Evolutionary conservation across 2,888 invertebrate genomes (phyloP), one percentile per base, ranked within the genome.

Genomic region (Mantis religiosa): DNA sequence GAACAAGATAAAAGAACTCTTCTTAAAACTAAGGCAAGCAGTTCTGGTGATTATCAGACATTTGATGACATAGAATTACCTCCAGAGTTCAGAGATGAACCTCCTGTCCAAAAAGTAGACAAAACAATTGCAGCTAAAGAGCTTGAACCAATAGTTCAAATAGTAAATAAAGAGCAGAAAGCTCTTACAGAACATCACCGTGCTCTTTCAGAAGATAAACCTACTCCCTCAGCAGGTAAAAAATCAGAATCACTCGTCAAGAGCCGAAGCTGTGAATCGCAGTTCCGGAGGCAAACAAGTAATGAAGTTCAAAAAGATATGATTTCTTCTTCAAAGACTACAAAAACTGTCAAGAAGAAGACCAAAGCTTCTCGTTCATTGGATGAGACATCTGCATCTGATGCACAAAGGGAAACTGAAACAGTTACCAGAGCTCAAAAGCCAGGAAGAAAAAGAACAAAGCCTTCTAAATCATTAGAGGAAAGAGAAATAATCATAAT

Each of bases 11-110:
- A 71, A 82, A 89, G 71, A 86, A 30, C 82, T 71, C 84, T 88
- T 12, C 82, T 71, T 30, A 34, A 34, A 83, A 28, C 28, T 41
- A 86, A 89, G 82, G 83, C 71, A 30, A 86, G 89, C 14, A 89
- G 87, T 41, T 90, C 90, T 28, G 90, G 90, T 27, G 90, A 90
- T 82, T 90, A 89, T 88, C 88, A 89, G 27, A 89, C 89, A 34
- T 89, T 88, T 84, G 90, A 90, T 82, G 87, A 89, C 30, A 89
- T 90, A 34, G 90, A 90, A 81, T 41, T 89, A 84, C 90, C 89
- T 14, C 83, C 71, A n/a, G 89, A 89, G 34, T 85, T 88, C 54
- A 89, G 54, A 28, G 89, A 85, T 8, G 28, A 89, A 25, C 87
- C 87, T 82, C 83, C 83, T 83, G 83, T 83, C 20, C 83, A 28